Evolutionary conservation across 2,888 invertebrate species (phyloP).

Genomic region (Chalcosyrphus nemorum): DNA sequence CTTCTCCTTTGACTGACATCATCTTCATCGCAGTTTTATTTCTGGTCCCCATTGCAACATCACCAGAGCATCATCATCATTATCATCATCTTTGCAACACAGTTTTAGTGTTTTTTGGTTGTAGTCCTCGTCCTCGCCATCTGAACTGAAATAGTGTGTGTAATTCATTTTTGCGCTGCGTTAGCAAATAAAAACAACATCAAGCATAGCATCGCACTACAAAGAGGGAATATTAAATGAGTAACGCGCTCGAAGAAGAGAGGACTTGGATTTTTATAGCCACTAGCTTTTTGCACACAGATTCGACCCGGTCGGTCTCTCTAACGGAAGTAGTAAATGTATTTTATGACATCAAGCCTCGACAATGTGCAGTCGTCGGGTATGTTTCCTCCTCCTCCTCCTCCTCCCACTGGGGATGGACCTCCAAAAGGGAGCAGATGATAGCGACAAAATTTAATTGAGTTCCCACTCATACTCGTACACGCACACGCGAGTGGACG

Average conservation of each 20-base stretch:
- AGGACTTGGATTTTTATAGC: slow-evolving; percentile 36
- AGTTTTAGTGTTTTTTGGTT: slow-evolving; percentile 16
- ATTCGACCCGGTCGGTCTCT: neutral
- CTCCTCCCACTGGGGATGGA: too few relatives aligned
- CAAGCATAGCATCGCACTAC: slow-evolving; percentile 21
- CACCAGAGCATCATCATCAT: slow-evolving; percentile 23
- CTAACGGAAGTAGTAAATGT: slow-evolving; percentile 68
- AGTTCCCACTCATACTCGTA: slow-evolving; percentile 21
- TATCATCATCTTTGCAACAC: slow-evolving; percentile 29
- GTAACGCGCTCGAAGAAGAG: neutral
- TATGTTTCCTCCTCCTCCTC: neutral
- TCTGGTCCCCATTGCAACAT: slow-evolving; percentile 21
- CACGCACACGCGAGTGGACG: neutral
- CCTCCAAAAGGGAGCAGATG: slow-evolving; percentile 25
- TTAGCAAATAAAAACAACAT: slow-evolving; percentile 56
- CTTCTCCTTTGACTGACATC: too few relatives aligned
- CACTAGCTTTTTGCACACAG: slow-evolving; percentile 4
- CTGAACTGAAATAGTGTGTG: slow-evolving; percentile 34
- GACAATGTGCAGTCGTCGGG: slow-evolving; percentile 46
- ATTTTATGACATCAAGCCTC: slow-evolving; percentile 66
- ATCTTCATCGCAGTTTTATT: slow-evolving; percentile 48
- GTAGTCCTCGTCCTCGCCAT: neutral
- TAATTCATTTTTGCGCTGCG: slow-evolving; percentile 63
- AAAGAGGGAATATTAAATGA: slow-evolving; percentile 22
- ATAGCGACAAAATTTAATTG: slow-evolving; percentile 69